Evolutionary conservation across 2,888 invertebrate species (phyloP), one percentile per base, ranked within the genome.

Genomic region (Clostera curtula): DNA sequence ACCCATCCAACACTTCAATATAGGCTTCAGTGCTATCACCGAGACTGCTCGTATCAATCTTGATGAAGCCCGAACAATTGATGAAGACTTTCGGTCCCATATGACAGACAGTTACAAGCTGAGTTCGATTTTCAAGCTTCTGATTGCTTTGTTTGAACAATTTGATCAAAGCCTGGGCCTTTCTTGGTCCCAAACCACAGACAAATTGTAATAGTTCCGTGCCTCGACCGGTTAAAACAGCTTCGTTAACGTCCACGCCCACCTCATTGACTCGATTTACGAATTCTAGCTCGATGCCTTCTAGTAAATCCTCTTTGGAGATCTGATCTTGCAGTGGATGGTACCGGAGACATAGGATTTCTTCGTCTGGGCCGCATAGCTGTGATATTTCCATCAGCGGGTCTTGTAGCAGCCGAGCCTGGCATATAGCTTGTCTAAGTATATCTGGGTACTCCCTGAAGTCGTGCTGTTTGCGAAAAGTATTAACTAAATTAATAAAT

Each of bases 61-160:
- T 97, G 30, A 99, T 96, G 66, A 99, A 99, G 12, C 98, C 99
- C 5, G 98, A 97, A 79, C 98, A 98, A 68, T 99, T 99, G 45
- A 99, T 96, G 62, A 99, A 98, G 0, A 98, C 96, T 79, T 96
- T 97, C 0, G 98, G 98, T 0, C 98, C 98, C 93, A 99, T 95
- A 58, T 97, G 96, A 64, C 97, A 98, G 2, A 92, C 88, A 1
- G 96, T 97, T 7, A 99, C 97, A 10, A 99, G 83, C 61, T 98
- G 97, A 0, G 97, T 97, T 57, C 98, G 86, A 66, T 97, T 98
- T 74, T 97, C 97, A 24, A 98, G 69, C 18, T 96, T 88, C 56
- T 95, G 95, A 73, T 96, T 97, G 1, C 93, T 93, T 64, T 95
- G 95, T 64, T 96, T 96, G 34, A 97, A 85, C 12, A 93, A 89